Conservation (phyloP, 2,888 invertebrate genomes). For the Aporophyla lueneburgensis region DNA sequence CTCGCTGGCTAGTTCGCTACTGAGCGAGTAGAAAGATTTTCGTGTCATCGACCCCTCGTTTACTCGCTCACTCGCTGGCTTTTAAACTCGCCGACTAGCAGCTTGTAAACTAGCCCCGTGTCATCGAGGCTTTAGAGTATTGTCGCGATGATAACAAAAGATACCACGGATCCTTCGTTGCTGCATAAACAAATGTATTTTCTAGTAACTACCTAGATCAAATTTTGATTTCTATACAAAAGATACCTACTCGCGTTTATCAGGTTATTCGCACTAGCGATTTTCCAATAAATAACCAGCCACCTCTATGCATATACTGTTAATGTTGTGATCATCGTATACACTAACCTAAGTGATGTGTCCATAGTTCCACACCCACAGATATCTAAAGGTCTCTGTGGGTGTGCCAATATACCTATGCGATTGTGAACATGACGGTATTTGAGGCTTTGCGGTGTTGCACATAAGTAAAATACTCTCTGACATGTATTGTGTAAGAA, state of each 20-base stretch:
- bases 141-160: no score
- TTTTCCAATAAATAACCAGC: slow-evolving; percentile 32
- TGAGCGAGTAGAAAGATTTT: no score
- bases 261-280: slow-evolving; percentile 47
- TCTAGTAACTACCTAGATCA: slow-evolving; percentile 42
- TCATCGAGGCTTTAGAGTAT: no score
- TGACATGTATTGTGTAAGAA: no score
- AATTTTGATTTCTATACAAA: slow-evolving; percentile 52
- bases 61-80: no score
- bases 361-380: neutral
- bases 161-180: slow-evolving; percentile 19
- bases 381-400: slow-evolving; percentile 13
- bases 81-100: no score
- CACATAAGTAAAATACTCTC: slow-evolving; percentile 7
- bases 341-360: slow-evolving; percentile 19
- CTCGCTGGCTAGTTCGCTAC: no score
- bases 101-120: no score
- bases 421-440: neutral
- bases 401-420: slow-evolving; percentile 1
- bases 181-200: slow-evolving; percentile 26
- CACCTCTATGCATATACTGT: neutral
- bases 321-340: slow-evolving; percentile 39
- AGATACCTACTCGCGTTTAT: slow-evolving; percentile 40
- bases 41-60: no score
- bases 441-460: slow-evolving; percentile 11